Base-by-base conservation (phyloP, 2,113 vertebrate genomes). In the Noctilio leporinus region DNA sequence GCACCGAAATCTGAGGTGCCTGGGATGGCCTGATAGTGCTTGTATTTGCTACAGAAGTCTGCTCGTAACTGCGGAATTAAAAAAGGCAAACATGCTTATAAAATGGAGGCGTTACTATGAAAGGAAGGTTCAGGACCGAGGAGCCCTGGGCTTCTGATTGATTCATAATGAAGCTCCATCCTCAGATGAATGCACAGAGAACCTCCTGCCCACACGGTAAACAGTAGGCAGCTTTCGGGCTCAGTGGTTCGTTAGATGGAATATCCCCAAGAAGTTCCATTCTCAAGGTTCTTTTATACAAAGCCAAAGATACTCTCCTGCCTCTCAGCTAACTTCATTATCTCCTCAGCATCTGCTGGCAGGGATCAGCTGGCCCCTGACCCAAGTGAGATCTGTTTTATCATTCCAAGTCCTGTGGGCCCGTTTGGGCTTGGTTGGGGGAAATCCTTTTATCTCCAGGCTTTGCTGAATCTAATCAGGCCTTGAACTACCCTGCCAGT, bases 251-350 rank as follows among this genome's bases (percentile, higher is more conserved):
- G 89, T 92, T 81, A 93, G 96, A 87, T 76, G 59, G 89, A 89
- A 67, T 96, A 84, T 76, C 70, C 86, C 76, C 80, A 88, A 93
- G 95, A 95, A 93, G 72, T 88, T 93, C 38, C 35, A 40, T 90
- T 95, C 87, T 62, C 62, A 75, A 40, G 19, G 94, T 69, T 94
- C 89, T 92, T 94, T 96, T 97, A 53, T 94, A 59, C 76, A 15
- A 86, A 96, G 78, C 81, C 84, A 95, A 76, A 96, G 65, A 78
- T 10, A 24, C 55, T 80, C 51, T 91, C 7, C 35, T 53, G 40
- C 81, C 83, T 95, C 85, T 89, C 24, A 83, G 76, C 49, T 87
- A 84, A 77, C 65, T 95, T 96, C 95, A 95, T 97, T 95, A 95
- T 95, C 96, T 97, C 90, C 33, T 73, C 62, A 17, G n/a, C 77